phyloP scores from a whole-genome alignment of 2,113 vertebrate species.

The Sander lucioperca region DNA sequence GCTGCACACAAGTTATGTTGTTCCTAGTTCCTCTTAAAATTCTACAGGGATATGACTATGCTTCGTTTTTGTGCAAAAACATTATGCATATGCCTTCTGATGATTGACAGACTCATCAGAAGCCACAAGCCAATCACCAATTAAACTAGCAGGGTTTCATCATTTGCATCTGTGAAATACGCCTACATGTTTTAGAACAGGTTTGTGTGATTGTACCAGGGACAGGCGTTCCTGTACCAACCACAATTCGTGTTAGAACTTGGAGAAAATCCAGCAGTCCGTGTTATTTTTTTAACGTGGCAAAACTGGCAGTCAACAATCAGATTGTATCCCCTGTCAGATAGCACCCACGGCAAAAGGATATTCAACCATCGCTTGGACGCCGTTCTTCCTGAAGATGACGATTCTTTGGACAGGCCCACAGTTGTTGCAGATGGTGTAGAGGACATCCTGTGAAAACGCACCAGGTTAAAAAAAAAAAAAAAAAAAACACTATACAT shows the following conservation, averaged over 20 bases:
- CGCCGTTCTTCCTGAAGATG: constrained; percentile 97
- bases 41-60: neutral
- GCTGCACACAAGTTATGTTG: neutral
- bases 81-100: neutral
- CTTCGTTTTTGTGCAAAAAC: neutral
- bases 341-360: constrained; percentile 80
- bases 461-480: neutral
- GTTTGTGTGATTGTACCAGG: neutral
- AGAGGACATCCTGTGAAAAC: constrained; percentile 91
- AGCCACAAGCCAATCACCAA: neutral
- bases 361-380: constrained; percentile 99
- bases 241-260: neutral
- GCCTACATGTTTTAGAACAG: neutral
- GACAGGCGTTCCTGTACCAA: neutral
- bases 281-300: neutral
- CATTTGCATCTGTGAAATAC: neutral
- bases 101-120: neutral
- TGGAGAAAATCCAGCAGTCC: too few species aligned
- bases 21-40: neutral
- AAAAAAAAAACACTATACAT: neutral
- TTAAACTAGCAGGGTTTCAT: neutral
- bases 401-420: constrained; percentile 97
- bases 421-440: constrained; percentile 97
- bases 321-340: neutral
- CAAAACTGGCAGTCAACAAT: neutral